Evolutionary conservation across 2,888 invertebrate genomes (phyloP).

Genomic region (Tortricodes alternella): DNA sequence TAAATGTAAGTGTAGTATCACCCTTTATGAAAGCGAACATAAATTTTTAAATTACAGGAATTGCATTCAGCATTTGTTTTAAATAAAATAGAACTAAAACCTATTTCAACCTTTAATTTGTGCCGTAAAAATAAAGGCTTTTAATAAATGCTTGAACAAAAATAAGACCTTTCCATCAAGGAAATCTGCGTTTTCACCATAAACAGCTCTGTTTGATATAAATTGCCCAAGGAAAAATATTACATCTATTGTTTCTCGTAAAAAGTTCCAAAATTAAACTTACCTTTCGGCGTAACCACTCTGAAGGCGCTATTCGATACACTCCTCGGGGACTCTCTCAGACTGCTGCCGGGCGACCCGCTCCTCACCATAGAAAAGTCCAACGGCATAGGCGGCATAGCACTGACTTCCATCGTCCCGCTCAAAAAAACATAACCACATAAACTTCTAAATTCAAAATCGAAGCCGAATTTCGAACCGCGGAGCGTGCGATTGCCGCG

Average conservation of each 20-base stretch:
- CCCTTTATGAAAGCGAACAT: too few species aligned
- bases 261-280: constrained; percentile 35
- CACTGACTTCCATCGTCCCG: constrained; percentile 83
- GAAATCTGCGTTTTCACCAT: too few species aligned
- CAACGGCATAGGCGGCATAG: constrained; percentile 84
- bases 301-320: constrained; percentile 84
- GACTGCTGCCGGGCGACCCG: constrained; percentile 57
- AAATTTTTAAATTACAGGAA: too few species aligned
- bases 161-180: too few species aligned
- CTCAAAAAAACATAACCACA: constrained; percentile 40
- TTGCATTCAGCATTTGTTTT: too few species aligned
- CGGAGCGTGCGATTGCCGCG: constrained; percentile 71
- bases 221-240: too few species aligned
- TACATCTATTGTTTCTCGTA: neutral
- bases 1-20: too few species aligned
- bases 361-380: constrained; percentile 85
- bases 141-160: too few species aligned
- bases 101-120: too few species aligned
- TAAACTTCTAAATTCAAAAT: constrained; percentile 35
- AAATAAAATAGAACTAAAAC: too few species aligned
- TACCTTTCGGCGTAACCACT: constrained; percentile 86
- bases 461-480: constrained; percentile 48
- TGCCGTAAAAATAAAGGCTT: too few species aligned
- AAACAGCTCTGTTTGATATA: too few species aligned
- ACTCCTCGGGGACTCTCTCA: constrained; percentile 70